Base-by-base conservation (phyloP, 2,797 vertebrate genomes). In the Acipenser ruthenus region DNA sequence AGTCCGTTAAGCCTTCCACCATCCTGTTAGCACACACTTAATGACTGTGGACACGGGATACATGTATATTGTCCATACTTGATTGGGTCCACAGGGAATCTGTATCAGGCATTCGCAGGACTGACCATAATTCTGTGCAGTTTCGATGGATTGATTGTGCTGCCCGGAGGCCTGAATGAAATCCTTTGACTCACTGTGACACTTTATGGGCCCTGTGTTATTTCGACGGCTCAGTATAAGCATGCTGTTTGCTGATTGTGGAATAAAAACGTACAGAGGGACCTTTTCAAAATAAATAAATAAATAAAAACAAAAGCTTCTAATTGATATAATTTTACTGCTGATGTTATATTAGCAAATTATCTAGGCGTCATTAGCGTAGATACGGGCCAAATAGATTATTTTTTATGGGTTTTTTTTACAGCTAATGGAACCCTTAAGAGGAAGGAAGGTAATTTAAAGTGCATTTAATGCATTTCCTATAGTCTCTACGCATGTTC, bases 381-480 rank as follows among this genome's bases (percentile, higher is more conserved):
- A 81, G 83, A 84, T 85, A 79, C 76, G 72, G 77, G 67, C 78
- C 71, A 71, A 84, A 87, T 87, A 79, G 86, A 89, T 86, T 37
- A 4, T 37, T 37, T 37, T 37, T 37, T 37, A 37, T 37, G 3
- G 5, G 37, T 37, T 37, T 88, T 81, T 64, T 83, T 82, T 77
- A 84, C 83, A 82, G 81, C 87, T 89, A 88, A 88, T 89, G 85
- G 84, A 86, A 84, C 82, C 86, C 85, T 86, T 86, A 79, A 78
- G 85, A 86, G 84, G 79, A 84, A 80, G 73, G 83, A 83, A 87
- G 83, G 84, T 87, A 87, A 89, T 88, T 89, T 86, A 86, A 77
- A 84, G 86, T 83, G 86, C 82, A 82, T 87, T 86, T 87, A 88
- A 87, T 83, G 86, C 86, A 82, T 86, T 83, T 80, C 80, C 81